Evolutionary conservation across 2,797 vertebrate species (phyloP), one percentile per base, ranked within the genome.

Genomic region (Acestrorhynchus altus): DNA sequence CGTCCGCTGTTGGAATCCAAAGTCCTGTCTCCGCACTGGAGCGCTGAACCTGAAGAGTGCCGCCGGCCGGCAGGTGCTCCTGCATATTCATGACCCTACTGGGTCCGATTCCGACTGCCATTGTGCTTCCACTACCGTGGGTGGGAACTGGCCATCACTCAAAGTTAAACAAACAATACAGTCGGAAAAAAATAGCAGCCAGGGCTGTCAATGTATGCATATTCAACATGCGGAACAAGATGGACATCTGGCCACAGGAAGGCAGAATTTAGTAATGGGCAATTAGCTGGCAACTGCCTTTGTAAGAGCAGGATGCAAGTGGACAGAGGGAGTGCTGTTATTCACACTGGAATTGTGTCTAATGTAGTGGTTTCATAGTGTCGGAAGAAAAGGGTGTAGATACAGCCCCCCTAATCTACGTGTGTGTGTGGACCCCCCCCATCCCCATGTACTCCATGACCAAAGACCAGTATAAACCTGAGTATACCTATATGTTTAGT

Each of bases 1-100:
- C 59, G 11, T 60, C 69, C 78, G 81, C 84, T 84, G 82, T 70
- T 42, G 57, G 46, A 60, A 61, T 86, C 87, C 85, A 85, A 90
- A 90, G 84, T 89, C 89, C 81, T 87, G 81, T 88, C 85, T 74
- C 82, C 64, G 80, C 70, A 80, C 77, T 87, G 84, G 88, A 77
- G 85, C 83, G 80, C 73, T 83, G 77, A 86, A 83, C 80, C 80
- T 76, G 80, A 90, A 90, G 87, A 85, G 87, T 87, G 88, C 80
- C 83, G 85, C 44, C 79, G 73, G 81, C 87, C 86, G 90, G 85
- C 92, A 93, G 92, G 90, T 93, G 91, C 87, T 85, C 71, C 89
- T 94, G 91, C 92, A 93, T 93, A 94, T 94, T 93, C 92, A 94
- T 92, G 89, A 85, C 26, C 8, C 15, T 12, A 26, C 69, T 63